phyloP scores from a whole-genome alignment of 2,888 invertebrate genomes.

The Melieria omissa region DNA sequence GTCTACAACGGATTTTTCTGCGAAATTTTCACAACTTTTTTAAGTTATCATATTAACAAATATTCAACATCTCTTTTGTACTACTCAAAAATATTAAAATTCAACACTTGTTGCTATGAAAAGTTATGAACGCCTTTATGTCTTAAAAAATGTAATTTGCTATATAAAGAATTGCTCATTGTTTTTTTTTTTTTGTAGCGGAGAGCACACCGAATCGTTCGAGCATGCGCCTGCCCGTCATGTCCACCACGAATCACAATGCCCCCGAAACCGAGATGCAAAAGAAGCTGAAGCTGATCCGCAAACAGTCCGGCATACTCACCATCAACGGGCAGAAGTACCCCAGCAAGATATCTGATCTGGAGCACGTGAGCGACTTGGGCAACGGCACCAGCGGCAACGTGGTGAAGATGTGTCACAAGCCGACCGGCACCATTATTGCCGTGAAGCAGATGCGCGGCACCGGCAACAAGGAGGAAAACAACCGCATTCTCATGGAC shows the following conservation, averaged over 20 bases:
- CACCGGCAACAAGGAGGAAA: conserved; percentile 96
- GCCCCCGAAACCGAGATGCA: conserved; percentile 79
- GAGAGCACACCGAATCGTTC: conserved; percentile 69
- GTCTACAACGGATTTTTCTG: too few species aligned
- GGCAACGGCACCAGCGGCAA: conserved; percentile 98
- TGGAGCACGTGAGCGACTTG: conserved; percentile 87
- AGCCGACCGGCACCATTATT: conserved; percentile 84
- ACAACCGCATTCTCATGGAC: conserved; percentile 98
- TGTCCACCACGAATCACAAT: conserved; percentile 69
- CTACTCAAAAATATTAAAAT: too few species aligned
- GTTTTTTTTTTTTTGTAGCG: conserved; percentile 46
- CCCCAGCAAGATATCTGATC: conserved; percentile 83
- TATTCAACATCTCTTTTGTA: too few species aligned
- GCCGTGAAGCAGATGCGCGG: conserved; percentile 99
- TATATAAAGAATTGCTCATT: background rate
- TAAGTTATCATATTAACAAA: too few species aligned
- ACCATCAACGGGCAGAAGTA: conserved; percentile 84
- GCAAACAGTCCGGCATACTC: conserved; percentile 91
- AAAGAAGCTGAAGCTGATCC: conserved; percentile 88
- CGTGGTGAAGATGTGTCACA: conserved; percentile 96
- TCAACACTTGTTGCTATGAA: too few species aligned
- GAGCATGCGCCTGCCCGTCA: conserved; percentile 71
- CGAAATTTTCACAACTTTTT: too few species aligned
- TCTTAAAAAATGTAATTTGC: too few species aligned
- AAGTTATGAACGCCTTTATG: too few species aligned